These are phyloP conservation scores for Rhinopithecus roxellana DNA, from an alignment of 2,113 vertebrate species.

Conservation along the genomic window DNA sequence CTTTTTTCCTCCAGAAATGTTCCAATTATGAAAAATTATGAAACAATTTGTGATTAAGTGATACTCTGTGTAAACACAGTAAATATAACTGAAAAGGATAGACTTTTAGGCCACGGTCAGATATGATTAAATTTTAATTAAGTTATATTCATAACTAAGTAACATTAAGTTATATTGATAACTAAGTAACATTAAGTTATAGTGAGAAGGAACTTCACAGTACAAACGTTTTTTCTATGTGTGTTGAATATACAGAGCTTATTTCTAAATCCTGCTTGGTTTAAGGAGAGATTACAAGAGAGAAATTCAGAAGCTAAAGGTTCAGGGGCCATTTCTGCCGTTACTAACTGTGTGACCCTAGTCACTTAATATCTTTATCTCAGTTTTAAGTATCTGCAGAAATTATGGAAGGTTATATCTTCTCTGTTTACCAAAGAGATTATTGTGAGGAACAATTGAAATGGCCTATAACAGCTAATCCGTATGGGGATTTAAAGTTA, in stretches of 20 bases:
- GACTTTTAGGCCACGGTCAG: neutral
- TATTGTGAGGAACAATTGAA: neutral
- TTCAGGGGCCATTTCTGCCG: neutral
- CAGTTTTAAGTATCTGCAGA: neutral
- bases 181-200: neutral
- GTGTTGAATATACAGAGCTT: neutral
- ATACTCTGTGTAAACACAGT: neutral
- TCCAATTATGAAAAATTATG: slow-evolving; percentile 23
- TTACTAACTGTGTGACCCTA: neutral
- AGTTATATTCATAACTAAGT: neutral
- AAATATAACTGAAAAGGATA: neutral
- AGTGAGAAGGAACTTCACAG: neutral
- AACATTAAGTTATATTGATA: neutral
- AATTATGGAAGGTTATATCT: neutral
- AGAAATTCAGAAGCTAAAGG: neutral
- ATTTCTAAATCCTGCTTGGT: neutral
- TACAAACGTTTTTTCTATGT: neutral
- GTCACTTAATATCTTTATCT: neutral
- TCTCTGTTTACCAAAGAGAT: neutral
- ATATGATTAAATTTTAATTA: neutral
- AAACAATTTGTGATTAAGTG: neutral
- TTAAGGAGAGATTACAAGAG: neutral
- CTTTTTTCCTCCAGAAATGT: neutral
- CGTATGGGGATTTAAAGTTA: neutral
- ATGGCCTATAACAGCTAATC: neutral